Evolutionary conservation across 2,888 invertebrate genomes (phyloP).

Genomic region (Apamea anceps): DNA sequence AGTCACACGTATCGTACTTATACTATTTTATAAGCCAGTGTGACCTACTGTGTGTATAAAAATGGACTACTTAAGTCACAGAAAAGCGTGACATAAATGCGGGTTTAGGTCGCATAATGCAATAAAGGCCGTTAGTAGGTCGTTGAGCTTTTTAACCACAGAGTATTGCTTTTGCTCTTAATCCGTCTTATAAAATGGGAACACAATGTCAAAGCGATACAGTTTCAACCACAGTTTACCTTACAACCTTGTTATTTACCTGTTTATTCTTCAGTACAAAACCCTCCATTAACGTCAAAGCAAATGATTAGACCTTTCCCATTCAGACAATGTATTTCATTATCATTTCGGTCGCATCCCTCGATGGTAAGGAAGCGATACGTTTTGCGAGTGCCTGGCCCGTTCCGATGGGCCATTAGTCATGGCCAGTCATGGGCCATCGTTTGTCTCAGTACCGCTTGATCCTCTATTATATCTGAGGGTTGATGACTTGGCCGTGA

Average conservation of each 20-base stretch:
- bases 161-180: conserved; percentile 22
- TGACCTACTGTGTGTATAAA: no score
- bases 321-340: conserved; percentile 50
- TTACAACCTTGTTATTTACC: conserved; percentile 3
- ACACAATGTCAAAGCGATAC: conserved; percentile 38
- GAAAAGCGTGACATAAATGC: no score
- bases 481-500: conserved; percentile 66
- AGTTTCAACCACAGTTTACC: conserved; percentile 49
- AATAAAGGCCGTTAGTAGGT: background rate
- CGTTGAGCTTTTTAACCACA: conserved; percentile 31
- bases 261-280: conserved; percentile 6
- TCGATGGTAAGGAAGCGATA: conserved; percentile 47
- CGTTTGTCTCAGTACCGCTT: conserved; percentile 63
- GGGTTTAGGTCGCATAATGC: no score
- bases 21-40: no score
- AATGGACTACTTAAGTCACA: no score
- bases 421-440: conserved; percentile 55
- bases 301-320: conserved; percentile 28
- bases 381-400: conserved; percentile 54
- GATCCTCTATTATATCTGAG: conserved; percentile 60
- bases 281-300: conserved; percentile 25
- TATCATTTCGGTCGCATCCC: conserved; percentile 46
- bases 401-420: conserved; percentile 55
- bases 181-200: conserved; percentile 35
- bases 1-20: no score